phyloP scores from a whole-genome alignment of 2,797 vertebrate species.

The Schizopygopsis malacanthus region DNA sequence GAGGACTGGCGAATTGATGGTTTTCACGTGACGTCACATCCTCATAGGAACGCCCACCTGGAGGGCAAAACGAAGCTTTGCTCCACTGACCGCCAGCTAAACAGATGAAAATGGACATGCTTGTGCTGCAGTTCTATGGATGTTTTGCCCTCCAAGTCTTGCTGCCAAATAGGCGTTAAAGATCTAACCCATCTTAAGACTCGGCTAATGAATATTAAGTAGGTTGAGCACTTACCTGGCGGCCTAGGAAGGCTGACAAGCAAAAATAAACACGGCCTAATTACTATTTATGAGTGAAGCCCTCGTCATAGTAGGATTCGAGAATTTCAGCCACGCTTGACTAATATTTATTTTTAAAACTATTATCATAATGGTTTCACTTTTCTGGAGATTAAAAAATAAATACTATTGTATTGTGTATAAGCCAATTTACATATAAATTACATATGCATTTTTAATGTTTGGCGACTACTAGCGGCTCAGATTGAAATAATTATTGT shows the following conservation, averaged over 20 bases:
- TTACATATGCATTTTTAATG: neutral
- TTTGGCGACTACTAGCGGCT: neutral
- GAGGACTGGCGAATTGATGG: no score
- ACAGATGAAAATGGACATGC: no score
- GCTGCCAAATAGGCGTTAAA: no score
- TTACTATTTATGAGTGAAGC: neutral
- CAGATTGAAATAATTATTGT: neutral
- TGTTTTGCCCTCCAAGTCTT: no score
- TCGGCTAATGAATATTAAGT: neutral
- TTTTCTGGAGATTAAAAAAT: neutral
- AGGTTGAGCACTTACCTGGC: neutral
- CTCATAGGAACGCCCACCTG: no score
- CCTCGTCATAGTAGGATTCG: neutral
- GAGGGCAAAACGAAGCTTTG: no score
- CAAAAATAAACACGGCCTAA: neutral
- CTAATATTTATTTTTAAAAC: neutral
- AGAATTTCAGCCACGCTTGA: no score
- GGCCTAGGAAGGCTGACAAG: no score
- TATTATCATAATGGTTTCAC: neutral
- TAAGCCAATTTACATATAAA: neutral
- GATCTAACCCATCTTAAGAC: neutral
- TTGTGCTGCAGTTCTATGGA: no score
- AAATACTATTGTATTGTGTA: neutral
- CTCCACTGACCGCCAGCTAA: no score
- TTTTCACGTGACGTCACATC: no score